These are phyloP conservation scores for Buteo buteo DNA, from an alignment of 2,113 vertebrate genomes.

Conservation along the genomic window DNA sequence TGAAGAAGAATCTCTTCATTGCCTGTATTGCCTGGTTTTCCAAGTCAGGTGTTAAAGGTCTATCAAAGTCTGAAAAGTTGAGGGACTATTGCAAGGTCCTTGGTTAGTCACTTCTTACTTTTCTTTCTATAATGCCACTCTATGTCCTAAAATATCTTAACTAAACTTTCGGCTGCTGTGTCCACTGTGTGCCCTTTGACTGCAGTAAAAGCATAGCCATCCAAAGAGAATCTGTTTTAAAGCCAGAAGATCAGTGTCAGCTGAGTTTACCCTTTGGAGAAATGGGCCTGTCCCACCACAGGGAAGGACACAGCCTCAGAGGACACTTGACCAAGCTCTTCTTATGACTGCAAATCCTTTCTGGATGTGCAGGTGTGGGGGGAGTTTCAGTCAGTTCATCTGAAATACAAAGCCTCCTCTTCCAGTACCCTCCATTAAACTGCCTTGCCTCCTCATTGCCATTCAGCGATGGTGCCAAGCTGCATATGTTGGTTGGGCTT, in stretches of 20 bases:
- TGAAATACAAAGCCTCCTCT: neutral
- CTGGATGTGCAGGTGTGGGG: fast-evolving
- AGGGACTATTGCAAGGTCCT: neutral
- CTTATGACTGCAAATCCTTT: neutral
- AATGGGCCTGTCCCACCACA: neutral
- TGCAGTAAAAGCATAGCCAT: neutral
- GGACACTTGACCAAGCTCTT: neutral
- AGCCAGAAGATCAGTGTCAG: neutral
- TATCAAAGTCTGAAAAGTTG: neutral
- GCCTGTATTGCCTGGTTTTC: neutral
- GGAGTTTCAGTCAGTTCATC: neutral
- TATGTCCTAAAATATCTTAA: neutral
- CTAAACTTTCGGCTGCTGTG: neutral
- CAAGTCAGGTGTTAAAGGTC: neutral
- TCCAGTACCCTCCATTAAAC: neutral
- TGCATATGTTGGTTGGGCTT: neutral
- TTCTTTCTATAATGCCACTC: neutral
- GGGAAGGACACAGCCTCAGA: fast-evolving
- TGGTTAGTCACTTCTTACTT: neutral
- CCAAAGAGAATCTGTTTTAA: neutral
- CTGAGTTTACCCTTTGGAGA: neutral
- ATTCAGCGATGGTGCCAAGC: neutral
- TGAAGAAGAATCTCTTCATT: neutral
- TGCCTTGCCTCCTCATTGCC: neutral
- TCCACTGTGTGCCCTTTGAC: neutral